Conservation (phyloP, 23 tunicate genomes). For the Ascidia mentula region DNA sequence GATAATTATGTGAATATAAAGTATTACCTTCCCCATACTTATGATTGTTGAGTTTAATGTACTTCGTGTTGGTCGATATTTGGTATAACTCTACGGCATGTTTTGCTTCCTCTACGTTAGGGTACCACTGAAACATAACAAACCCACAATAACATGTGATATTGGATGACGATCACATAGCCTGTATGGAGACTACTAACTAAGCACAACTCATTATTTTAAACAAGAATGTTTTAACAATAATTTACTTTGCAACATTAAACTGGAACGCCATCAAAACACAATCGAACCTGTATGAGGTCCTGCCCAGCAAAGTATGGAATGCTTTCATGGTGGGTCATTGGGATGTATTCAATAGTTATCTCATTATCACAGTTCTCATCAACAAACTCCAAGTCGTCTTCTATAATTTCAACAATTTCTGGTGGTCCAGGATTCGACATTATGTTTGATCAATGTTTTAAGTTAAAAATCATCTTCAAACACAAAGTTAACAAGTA, state of each 20-base stretch:
- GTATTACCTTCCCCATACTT: background rate
- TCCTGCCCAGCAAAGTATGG: background rate
- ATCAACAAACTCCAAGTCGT: background rate
- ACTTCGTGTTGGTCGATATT: background rate
- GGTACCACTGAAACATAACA: background rate
- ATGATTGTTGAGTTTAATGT: background rate
- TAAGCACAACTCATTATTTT: too few species aligned
- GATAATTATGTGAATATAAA: too few species aligned
- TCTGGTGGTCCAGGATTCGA: background rate
- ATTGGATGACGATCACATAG: too few species aligned
- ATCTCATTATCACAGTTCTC: background rate
- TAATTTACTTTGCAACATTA: too few species aligned
- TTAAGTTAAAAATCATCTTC: too few species aligned
- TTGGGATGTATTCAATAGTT: slow-evolving; percentile 2
- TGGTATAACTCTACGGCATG: background rate
- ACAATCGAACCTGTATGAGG: background rate
- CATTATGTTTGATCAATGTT: too few species aligned
- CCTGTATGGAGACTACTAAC: too few species aligned
- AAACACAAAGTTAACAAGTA: too few species aligned
- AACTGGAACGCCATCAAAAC: too few species aligned
- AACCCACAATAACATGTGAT: too few species aligned
- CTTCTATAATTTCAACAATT: background rate
- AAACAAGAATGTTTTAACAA: too few species aligned
- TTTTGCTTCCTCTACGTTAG: background rate
- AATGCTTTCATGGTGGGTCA: background rate